These are phyloP conservation scores for Opisthocomus hoazin DNA, from an alignment of 2,113 vertebrate species.

Conservation along the genomic window DNA sequence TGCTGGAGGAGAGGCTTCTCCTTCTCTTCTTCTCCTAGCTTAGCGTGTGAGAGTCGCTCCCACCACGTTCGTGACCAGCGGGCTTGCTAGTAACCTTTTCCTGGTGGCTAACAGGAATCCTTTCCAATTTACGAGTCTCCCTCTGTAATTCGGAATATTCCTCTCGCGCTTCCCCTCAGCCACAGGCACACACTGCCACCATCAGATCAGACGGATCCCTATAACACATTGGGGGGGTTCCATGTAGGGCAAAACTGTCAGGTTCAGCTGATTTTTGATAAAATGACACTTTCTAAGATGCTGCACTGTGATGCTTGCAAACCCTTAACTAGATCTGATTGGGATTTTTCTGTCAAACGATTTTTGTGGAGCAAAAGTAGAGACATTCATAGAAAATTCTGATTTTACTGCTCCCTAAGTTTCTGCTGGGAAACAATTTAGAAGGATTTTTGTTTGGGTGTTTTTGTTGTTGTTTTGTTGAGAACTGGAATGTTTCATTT, in stretches of 20 bases:
- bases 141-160: neutral
- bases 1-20: neutral
- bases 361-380: neutral
- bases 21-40: neutral
- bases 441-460: neutral
- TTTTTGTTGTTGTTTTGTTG: neutral
- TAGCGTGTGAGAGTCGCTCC: neutral
- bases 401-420: neutral
- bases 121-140: neutral
- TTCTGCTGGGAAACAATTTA: neutral
- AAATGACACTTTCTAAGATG: neutral
- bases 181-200: conserved; percentile 61
- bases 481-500: neutral
- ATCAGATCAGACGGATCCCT: conserved; percentile 22
- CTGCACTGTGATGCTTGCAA: neutral
- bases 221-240: neutral
- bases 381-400: neutral
- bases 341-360: neutral
- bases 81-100: neutral
- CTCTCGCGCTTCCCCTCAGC: neutral
- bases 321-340: neutral
- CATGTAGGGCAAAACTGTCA: neutral
- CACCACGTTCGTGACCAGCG: neutral
- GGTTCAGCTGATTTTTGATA: neutral
- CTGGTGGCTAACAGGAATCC: neutral